These are phyloP conservation scores for Romanogobio albipinnatus DNA, from an alignment of 2,113 vertebrate genomes.

Conservation along the genomic window DNA sequence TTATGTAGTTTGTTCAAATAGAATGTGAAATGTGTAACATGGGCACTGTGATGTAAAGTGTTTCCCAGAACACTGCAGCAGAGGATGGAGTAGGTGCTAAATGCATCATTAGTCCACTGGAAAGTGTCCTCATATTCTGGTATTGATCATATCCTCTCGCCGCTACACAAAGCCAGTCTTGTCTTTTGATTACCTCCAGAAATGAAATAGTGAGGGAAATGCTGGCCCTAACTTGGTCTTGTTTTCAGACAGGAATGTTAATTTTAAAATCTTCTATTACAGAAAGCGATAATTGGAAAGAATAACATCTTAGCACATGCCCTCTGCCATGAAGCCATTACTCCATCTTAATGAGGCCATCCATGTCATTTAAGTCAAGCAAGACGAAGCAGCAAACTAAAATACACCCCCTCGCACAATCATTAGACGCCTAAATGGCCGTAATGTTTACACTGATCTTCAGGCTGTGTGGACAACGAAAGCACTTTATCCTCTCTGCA, in stretches of 20 bases:
- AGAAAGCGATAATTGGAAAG: constrained; percentile 48
- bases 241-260: constrained; percentile 29
- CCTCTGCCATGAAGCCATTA: constrained; percentile 50
- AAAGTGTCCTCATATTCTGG: constrained; percentile 18
- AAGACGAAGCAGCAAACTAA: constrained; percentile 48
- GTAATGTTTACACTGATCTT: constrained; percentile 59
- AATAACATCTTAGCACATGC: constrained; percentile 47
- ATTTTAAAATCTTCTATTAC: not conserved
- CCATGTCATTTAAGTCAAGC: constrained; percentile 53
- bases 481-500: constrained; percentile 52
- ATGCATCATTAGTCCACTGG: constrained; percentile 27
- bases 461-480: constrained; percentile 35
- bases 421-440: constrained; percentile 56
- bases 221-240: constrained; percentile 7
- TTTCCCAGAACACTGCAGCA: not conserved
- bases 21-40: not conserved
- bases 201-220: not conserved
- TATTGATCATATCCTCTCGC: constrained; percentile 12
- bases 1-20: not conserved
- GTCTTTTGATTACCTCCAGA: constrained; percentile 32
- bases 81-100: not conserved
- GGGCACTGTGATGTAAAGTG: not conserved
- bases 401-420: constrained; percentile 48
- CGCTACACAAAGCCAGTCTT: constrained; percentile 2
- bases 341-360: constrained; percentile 57